Evolutionary conservation across 2,888 invertebrate genomes (phyloP), one percentile per base, ranked within the genome.

Genomic region (Cantharis nigra): DNA sequence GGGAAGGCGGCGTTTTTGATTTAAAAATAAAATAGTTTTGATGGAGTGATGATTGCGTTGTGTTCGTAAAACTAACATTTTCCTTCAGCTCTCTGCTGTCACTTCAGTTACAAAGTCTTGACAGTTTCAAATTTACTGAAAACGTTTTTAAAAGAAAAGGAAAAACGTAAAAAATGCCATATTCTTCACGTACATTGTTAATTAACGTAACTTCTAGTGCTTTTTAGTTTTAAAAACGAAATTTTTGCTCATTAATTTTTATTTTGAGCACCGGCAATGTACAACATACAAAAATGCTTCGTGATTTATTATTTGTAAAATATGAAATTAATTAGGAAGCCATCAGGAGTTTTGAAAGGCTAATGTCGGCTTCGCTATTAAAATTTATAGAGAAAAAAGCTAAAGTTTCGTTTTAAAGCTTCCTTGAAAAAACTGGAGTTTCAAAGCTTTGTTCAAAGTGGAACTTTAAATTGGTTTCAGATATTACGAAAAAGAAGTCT

Each of bases 21-120:
- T 64, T 64, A 64, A 16, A 64, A 64, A 64, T 64, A 64, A 64
- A 64, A 20, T 20, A 20, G 64, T 77, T 77, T 71, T 77, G 73
- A 73, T 77, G 63, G 73, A 77, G 77, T 77, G 73, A 70, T 63
- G 77, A 77, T 62, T 67, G 49, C 70, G 77, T 67, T 73, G 67
- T 70, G 71, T 77, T 77, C 73, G 70, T 77, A 73, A 70, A 77
- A 77, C 71, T 73, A 77, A 74, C 73, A 65, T 73, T 73, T 65
- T 73, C 28, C 16, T 72, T 30, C 20, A 63, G 64, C 63, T 63
- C 26, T 23, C 72, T 62, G 62, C 76, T 76, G 76, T 76, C 76
- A 76, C 72, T 75, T 76, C 76, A 73, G 70, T 49, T 26, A 70
- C 69, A 49, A 74, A 67, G 26, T 70, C 76, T 71, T 71, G 76